phyloP scores from a whole-genome alignment of 2,888 invertebrate species.

The Trileptium ribeirensis region DNA sequence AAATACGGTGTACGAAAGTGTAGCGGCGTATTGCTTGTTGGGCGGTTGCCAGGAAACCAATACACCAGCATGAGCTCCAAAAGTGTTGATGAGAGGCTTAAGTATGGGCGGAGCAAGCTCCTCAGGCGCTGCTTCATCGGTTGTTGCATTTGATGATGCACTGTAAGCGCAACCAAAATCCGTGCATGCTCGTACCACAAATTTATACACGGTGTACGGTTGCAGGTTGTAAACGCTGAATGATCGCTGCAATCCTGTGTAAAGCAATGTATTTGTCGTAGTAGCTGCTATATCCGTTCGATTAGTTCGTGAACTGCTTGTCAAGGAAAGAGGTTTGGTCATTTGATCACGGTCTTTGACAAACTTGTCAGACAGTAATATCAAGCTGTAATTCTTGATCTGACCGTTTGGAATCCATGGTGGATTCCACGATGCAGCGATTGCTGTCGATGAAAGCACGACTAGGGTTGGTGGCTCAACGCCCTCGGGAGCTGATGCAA shows the following conservation, averaged over 20 bases:
- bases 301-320: background rate
- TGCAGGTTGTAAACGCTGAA: background rate
- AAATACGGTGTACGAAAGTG: background rate
- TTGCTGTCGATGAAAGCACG: background rate
- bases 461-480: background rate
- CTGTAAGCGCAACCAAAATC: background rate
- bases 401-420: conserved; percentile 8
- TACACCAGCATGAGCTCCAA: background rate
- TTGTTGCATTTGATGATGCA: background rate
- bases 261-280: background rate
- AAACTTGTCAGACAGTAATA: background rate
- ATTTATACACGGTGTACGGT: background rate
- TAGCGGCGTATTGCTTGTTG: background rate
- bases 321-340: background rate
- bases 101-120: background rate
- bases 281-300: background rate
- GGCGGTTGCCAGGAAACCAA: conserved; percentile 1
- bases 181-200: background rate
- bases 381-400: background rate
- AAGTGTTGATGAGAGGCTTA: background rate
- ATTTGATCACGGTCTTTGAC: no score
- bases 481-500: background rate
- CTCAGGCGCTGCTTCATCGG: background rate
- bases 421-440: background rate
- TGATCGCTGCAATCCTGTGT: conserved; percentile 3